Conservation (phyloP, 2,888 invertebrate genomes). For the Myopa tessellatipennis region DNA sequence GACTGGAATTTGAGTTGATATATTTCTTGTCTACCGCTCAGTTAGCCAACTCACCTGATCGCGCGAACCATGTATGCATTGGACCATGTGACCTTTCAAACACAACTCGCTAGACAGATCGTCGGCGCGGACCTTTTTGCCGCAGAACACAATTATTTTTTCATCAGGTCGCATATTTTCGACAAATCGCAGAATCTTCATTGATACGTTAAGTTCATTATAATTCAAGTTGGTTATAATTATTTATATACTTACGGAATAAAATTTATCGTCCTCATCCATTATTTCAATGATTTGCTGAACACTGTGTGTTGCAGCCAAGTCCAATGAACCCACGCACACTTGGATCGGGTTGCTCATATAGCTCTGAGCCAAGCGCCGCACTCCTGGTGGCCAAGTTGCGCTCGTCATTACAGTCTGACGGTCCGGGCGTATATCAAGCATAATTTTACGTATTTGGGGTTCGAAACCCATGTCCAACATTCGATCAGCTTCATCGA, state of each 20-base stretch:
- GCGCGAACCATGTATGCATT: slow-evolving; percentile 90
- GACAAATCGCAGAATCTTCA: slow-evolving; percentile 77
- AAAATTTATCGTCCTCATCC: slow-evolving; percentile 77
- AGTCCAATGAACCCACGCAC: slow-evolving; percentile 87
- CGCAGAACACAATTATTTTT: slow-evolving; percentile 92
- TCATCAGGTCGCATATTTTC: slow-evolving; percentile 77
- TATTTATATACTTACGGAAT: slow-evolving; percentile 51
- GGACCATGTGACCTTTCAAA: slow-evolving; percentile 76
- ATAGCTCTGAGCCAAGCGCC: slow-evolving; percentile 85
- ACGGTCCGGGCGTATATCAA: slow-evolving; percentile 85
- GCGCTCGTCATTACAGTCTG: slow-evolving; percentile 98
- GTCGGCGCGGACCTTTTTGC: slow-evolving; percentile 85
- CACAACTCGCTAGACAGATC: slow-evolving; percentile 84
- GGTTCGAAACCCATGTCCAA: slow-evolving; percentile 89
- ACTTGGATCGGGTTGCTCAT: slow-evolving; percentile 92
- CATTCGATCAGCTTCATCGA: slow-evolving; percentile 95
- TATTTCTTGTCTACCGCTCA: neutral
- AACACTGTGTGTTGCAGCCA: slow-evolving; percentile 91
- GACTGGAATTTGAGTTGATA: slow-evolving; percentile 57
- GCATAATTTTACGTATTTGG: slow-evolving; percentile 84
- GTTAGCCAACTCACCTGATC: slow-evolving; percentile 72
- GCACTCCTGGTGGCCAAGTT: slow-evolving; percentile 92
- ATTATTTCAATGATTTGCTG: slow-evolving; percentile 82
- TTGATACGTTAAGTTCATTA: neutral
- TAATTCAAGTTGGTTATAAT: neutral